Evolutionary conservation across 2,888 invertebrate species (phyloP).

Genomic region (Clitarchus hookeri): DNA sequence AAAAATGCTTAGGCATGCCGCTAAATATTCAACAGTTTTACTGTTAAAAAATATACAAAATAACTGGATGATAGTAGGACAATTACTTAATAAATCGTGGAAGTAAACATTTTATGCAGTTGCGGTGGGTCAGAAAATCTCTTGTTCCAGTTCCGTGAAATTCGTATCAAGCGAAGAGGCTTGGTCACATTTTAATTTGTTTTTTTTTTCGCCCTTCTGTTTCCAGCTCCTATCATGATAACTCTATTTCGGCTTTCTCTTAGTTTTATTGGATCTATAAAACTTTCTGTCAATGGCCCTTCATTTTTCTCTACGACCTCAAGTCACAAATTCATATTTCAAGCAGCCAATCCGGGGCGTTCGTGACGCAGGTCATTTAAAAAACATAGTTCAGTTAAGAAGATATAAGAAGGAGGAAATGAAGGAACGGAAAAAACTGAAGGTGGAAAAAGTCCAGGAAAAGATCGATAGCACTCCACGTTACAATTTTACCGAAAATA

Average conservation of each 20-base stretch:
- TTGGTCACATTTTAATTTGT: background rate
- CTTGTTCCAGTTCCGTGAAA: background rate
- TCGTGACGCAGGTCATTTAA: constrained; percentile 25
- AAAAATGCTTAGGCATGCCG: no score
- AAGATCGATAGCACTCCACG: background rate
- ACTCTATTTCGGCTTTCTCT: background rate
- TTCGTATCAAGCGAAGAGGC: background rate
- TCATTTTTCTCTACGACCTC: background rate
- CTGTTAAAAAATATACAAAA: no score
- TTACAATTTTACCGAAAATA: background rate
- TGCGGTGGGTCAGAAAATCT: no score
- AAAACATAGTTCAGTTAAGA: constrained; percentile 23
- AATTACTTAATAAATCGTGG: no score
- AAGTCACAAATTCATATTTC: constrained; percentile 26
- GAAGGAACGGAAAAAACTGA: constrained; percentile 10
- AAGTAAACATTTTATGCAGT: no score
- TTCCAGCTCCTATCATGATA: background rate
- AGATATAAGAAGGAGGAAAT: constrained; percentile 7
- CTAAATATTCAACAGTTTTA: no score
- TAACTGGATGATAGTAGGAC: no score
- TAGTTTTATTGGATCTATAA: constrained; percentile 20
- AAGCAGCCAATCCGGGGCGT: constrained; percentile 16
- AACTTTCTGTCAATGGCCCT: constrained; percentile 14
- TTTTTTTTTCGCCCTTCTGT: background rate
- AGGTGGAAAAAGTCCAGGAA: background rate